Evolutionary conservation across 92 coral and sea anemone genomes (phyloP).

Genomic region (Parazoanthus swiftii): DNA sequence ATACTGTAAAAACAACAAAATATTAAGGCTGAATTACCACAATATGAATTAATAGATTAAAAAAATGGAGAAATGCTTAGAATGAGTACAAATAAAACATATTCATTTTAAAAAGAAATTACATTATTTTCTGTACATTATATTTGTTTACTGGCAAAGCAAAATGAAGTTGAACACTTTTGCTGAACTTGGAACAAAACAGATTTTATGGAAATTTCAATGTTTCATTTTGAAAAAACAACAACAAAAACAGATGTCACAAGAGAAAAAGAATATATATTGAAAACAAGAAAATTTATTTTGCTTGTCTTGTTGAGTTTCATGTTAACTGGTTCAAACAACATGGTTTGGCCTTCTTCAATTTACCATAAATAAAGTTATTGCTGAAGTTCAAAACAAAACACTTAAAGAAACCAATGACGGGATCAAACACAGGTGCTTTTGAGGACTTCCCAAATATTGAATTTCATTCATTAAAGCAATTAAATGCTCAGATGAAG

Average conservation of each 20-base stretch:
- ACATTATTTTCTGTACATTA: not conserved
- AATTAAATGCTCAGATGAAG: not conserved
- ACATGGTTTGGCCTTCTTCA: not conserved
- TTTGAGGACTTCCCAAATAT: not conserved
- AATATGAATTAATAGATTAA: too few relatives aligned
- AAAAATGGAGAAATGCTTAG: too few relatives aligned
- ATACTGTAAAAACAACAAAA: too few relatives aligned
- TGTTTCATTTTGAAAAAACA: not conserved
- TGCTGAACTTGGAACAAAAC: not conserved
- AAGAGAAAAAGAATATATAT: not conserved
- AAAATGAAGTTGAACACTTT: not conserved
- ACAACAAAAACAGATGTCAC: not conserved
- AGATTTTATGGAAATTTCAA: not conserved
- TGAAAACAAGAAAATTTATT: not conserved
- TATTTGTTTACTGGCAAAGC: not conserved
- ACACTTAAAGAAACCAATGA: not conserved
- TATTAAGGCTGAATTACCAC: too few relatives aligned
- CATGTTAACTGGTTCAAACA: not conserved
- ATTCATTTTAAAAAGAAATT: not conserved
- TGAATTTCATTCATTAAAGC: not conserved
- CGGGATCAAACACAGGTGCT: conserved; percentile 6
- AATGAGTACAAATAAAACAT: too few relatives aligned
- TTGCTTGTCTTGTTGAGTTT: not conserved
- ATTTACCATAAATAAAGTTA: conserved; percentile 1
- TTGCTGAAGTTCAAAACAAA: conserved; percentile 3